These are phyloP conservation scores for Ceraclea dissimilis DNA, from an alignment of 2,888 invertebrate genomes.

Conservation along the genomic window DNA sequence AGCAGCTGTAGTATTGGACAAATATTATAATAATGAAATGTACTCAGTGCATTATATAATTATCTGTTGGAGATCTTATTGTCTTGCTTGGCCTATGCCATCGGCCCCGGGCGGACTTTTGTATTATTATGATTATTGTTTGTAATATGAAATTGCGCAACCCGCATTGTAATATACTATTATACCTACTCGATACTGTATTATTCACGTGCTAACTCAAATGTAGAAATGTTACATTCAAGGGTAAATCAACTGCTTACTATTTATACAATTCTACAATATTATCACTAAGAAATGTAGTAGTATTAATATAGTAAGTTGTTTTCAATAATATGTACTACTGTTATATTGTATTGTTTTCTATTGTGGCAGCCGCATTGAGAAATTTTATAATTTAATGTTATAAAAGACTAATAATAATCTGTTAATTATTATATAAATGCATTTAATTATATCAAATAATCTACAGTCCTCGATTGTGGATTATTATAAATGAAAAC, in stretches of 20 bases:
- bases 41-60: not conserved
- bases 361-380: too few species aligned
- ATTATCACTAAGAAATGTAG: not conserved
- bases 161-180: slow-evolving; percentile 18
- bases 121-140: slow-evolving; percentile 19
- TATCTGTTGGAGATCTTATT: slow-evolving; percentile 22
- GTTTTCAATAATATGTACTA: too few species aligned
- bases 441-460: too few species aligned
- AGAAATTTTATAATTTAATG: too few species aligned
- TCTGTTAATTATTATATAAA: too few species aligned
- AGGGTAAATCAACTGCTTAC: slow-evolving; percentile 16
- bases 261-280: slow-evolving; percentile 2
- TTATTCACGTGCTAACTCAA: slow-evolving; percentile 22
- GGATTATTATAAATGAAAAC: too few species aligned
- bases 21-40: not conserved
- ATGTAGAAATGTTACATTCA: slow-evolving; percentile 16
- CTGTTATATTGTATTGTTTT: too few species aligned
- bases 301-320: too few species aligned
- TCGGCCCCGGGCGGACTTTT: slow-evolving; percentile 14
- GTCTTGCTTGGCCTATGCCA: slow-evolving; percentile 6
- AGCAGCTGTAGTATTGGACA: not conserved
- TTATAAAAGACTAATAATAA: too few species aligned
- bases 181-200: too few species aligned
- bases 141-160: slow-evolving; percentile 17
- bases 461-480: too few species aligned